Conservation (phyloP, 2,888 invertebrate genomes). For the Melinaea menophilus region DNA sequence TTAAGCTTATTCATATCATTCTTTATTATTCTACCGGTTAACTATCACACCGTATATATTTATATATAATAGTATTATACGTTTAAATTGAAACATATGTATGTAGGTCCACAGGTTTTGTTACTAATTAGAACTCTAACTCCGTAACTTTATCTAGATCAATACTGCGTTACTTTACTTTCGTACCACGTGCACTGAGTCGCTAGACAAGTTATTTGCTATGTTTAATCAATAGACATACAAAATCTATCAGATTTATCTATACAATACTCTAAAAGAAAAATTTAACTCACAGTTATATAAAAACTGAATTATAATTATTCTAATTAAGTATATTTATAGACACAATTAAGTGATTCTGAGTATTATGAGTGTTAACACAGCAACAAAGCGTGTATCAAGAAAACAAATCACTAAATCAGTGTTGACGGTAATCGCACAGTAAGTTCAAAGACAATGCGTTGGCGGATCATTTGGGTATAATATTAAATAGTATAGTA, state of each 20-base stretch:
- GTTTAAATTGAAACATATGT: constrained; percentile 32
- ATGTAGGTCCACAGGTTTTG: constrained; percentile 32
- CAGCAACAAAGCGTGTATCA: constrained; percentile 36
- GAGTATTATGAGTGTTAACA: constrained; percentile 21
- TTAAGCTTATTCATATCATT: not conserved
- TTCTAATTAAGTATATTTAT: constrained; percentile 4
- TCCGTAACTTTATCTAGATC: constrained; percentile 43
- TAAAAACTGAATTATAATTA: not conserved
- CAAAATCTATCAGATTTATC: not conserved
- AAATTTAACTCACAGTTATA: not conserved
- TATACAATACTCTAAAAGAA: too few species aligned
- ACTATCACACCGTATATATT: not conserved
- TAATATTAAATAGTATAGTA: constrained; percentile 61
- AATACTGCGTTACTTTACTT: constrained; percentile 40
- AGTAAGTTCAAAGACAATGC: constrained; percentile 74
- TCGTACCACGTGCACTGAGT: constrained; percentile 17
- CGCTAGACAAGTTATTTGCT: not conserved
- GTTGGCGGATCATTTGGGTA: constrained; percentile 73
- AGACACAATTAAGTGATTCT: constrained; percentile 17
- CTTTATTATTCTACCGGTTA: not conserved
- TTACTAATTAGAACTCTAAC: constrained; percentile 44
- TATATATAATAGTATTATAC: constrained; percentile 1
- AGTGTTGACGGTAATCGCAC: constrained; percentile 65
- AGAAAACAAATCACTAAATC: constrained; percentile 55
- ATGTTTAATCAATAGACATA: not conserved